Evolutionary conservation across 1,140 invertebrate genomes (phyloP).

Genomic region (Pseudomyrmex dendroicus): DNA sequence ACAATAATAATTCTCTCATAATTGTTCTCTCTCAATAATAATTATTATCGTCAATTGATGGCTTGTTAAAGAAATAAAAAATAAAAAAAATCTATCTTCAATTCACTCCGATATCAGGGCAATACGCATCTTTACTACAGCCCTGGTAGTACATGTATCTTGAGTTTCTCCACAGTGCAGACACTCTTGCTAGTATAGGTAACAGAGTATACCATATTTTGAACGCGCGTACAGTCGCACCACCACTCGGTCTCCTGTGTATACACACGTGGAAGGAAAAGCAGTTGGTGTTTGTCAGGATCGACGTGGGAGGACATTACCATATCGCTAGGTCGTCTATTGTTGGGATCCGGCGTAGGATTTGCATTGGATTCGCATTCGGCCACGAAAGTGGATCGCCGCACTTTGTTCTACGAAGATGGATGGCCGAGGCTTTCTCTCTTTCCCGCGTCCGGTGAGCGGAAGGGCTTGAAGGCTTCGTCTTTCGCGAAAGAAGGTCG

Average conservation of each 20-base stretch:
- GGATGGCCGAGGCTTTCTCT: conserved; percentile 63
- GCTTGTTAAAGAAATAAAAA: background rate
- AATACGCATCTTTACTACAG: conserved; percentile 8
- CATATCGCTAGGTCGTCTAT: conserved; percentile 77
- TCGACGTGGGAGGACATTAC: conserved; percentile 76
- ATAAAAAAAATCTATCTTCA: background rate
- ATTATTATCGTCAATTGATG: background rate
- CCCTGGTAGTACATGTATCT: conserved; percentile 7
- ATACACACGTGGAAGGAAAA: background rate
- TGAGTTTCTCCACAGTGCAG: conserved; percentile 25
- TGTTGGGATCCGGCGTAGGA: conserved; percentile 70
- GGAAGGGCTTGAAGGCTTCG: conserved; percentile 54
- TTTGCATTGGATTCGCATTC: conserved; percentile 78
- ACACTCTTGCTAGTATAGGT: conserved; percentile 34
- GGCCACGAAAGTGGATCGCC: conserved; percentile 75
- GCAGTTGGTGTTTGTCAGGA: conserved; percentile 52
- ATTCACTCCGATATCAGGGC: background rate
- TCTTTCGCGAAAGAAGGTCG: conserved; percentile 52
- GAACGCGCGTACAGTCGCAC: conserved; percentile 2
- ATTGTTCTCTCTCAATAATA: too few species aligned
- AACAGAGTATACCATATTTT: conserved; percentile 50
- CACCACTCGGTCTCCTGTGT: background rate
- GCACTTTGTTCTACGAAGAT: conserved; percentile 78
- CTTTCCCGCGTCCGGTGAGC: conserved; percentile 54
- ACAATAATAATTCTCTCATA: too few species aligned